These are phyloP conservation scores for Cataglyphis hispanica DNA, from an alignment of 1,140 invertebrate genomes.

Conservation along the genomic window DNA sequence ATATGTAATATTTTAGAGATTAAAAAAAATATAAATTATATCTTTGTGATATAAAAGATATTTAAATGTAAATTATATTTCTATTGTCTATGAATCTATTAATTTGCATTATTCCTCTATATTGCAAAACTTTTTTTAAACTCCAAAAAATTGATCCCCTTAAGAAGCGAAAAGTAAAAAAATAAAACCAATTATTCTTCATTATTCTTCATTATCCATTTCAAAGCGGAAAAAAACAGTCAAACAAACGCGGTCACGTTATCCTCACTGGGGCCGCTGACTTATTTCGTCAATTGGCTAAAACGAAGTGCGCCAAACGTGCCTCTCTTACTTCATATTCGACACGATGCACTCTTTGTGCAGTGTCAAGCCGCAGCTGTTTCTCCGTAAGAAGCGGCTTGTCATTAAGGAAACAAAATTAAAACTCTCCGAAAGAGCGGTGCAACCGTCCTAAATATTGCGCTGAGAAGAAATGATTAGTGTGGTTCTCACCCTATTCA, in stretches of 20 bases:
- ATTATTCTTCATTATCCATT: not conserved
- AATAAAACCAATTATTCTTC: slow-evolving; percentile 17
- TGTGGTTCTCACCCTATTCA: slow-evolving; percentile 11
- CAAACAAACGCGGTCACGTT: not conserved
- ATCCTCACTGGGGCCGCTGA: not conserved
- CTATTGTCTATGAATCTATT: not conserved
- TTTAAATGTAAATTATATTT: not conserved
- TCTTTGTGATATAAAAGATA: not conserved
- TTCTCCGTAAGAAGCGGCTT: slow-evolving; percentile 1
- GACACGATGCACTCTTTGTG: slow-evolving; percentile 41
- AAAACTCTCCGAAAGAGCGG: slow-evolving; percentile 47
- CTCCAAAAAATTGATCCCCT: not conserved
- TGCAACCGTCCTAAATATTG: slow-evolving; percentile 34
- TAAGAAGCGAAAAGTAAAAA: not conserved
- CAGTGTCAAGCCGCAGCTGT: slow-evolving; percentile 28
- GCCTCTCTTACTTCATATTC: slow-evolving; percentile 62
- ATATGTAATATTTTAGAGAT: not conserved
- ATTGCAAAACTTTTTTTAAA: not conserved
- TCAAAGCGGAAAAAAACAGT: not conserved
- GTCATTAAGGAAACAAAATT: slow-evolving; percentile 64
- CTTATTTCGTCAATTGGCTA: slow-evolving; percentile 75
- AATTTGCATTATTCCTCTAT: not conserved
- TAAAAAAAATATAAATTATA: not conserved
- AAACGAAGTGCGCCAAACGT: slow-evolving; percentile 73
- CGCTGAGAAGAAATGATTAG: slow-evolving; percentile 19